These are phyloP conservation scores for Lasiurus borealis DNA, from an alignment of 2,113 vertebrate genomes.

Conservation along the genomic window DNA sequence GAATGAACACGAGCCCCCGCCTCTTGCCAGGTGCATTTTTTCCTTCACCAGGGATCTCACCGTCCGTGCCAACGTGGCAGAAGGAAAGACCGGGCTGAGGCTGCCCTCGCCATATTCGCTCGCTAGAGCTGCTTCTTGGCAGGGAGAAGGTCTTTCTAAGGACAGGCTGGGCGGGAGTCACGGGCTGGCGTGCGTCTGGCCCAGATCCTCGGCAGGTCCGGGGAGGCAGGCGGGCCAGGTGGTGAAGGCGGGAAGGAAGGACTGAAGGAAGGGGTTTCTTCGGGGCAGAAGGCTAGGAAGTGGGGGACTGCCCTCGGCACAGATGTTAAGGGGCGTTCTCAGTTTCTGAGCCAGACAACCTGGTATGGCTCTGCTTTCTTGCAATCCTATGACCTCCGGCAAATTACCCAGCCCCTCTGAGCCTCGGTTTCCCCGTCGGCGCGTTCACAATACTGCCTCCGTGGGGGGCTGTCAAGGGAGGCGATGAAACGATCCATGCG, in stretches of 20 bases:
- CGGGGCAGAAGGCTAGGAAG: background rate
- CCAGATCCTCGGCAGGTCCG: background rate
- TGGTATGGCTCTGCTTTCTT: background rate
- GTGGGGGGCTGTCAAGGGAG: background rate
- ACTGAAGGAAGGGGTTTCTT: background rate
- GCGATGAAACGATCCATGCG: background rate
- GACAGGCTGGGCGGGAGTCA: background rate
- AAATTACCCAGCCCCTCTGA: background rate
- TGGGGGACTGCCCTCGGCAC: background rate
- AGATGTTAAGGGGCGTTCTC: background rate
- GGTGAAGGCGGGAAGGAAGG: background rate
- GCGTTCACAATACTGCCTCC: too few relatives aligned
- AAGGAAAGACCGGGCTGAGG: constrained; percentile 1
- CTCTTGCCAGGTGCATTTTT: background rate
- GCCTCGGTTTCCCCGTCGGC: background rate
- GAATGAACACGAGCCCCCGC: background rate
- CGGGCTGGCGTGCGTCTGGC: background rate
- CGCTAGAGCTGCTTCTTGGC: constrained; percentile 37
- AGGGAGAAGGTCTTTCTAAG: constrained; percentile 14
- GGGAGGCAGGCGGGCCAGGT: background rate
- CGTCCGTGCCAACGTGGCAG: constrained; percentile 53
- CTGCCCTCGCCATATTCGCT: background rate
- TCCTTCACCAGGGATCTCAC: background rate
- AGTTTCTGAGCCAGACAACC: background rate
- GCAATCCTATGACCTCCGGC: background rate